Evolutionary conservation across 2,797 vertebrate genomes (phyloP).

Genomic region (Telmatherina bonti): DNA sequence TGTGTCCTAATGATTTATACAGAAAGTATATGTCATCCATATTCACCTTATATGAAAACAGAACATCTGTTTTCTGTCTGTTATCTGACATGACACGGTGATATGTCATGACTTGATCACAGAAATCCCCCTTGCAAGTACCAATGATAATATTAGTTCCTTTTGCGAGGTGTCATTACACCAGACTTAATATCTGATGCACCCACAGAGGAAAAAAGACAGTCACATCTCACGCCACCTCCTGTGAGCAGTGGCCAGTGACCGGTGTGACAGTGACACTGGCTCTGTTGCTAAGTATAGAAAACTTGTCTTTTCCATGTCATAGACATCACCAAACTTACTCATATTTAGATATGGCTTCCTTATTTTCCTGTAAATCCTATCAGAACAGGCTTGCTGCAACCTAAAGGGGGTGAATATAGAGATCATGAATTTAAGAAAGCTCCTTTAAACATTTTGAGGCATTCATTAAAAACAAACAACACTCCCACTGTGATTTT

Average conservation of each 20-base stretch:
- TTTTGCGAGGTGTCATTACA: not conserved
- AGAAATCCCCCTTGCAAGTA: not conserved
- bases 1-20: not conserved
- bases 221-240: not conserved
- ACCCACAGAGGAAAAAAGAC: not conserved
- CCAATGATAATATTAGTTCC: constrained; percentile 10
- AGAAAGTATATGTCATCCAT: not conserved
- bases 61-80: not conserved
- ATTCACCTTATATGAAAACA: not conserved
- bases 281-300: constrained; percentile 20
- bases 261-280: constrained; percentile 18
- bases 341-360: not conserved
- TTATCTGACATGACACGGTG: too few relatives aligned
- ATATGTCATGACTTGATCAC: not conserved
- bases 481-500: constrained; percentile 18
- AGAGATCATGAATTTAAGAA: constrained; percentile 24
- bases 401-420: constrained; percentile 35
- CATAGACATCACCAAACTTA: constrained; percentile 11
- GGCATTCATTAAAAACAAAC: constrained; percentile 41
- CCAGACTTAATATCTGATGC: not conserved
- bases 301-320: constrained; percentile 38
- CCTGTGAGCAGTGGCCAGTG: constrained; percentile 7
- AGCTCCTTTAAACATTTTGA: constrained; percentile 25
- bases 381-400: constrained; percentile 12
- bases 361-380: not conserved